These are phyloP conservation scores for Axinella damicornis DNA, from an alignment of 37 sponge, comb jelly and placozoan genomes.

Conservation along the genomic window DNA sequence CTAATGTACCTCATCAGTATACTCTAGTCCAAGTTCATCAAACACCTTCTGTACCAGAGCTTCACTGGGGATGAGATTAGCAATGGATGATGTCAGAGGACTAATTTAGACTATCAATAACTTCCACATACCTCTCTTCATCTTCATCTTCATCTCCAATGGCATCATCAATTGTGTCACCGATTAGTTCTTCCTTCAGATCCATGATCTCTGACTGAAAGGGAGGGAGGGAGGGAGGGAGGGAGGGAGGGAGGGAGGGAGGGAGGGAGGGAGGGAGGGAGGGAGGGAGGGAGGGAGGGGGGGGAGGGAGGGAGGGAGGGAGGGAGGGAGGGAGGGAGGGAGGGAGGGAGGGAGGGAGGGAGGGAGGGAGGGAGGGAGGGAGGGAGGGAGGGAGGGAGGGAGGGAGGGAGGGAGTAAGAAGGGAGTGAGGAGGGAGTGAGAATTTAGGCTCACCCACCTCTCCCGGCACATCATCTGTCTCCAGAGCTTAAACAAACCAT, in stretches of 20 bases:
- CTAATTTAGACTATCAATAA: too few species aligned
- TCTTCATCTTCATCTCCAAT: slow-evolving; percentile 83
- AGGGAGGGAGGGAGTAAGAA: background rate
- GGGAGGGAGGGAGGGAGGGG: background rate
- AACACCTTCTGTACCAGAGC: too few species aligned
- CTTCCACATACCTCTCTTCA: slow-evolving; percentile 43
- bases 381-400: background rate
- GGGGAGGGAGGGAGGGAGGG: background rate
- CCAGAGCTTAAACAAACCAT: too few species aligned
- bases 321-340: background rate
- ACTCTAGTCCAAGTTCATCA: too few species aligned
- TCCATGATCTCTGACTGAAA: slow-evolving; percentile 89
- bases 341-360: background rate
- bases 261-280: background rate
- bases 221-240: background rate
- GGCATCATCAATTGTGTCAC: slow-evolving; percentile 79
- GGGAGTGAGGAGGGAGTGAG: too few species aligned
- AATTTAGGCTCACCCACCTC: too few species aligned
- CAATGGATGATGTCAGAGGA: too few species aligned
- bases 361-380: background rate
- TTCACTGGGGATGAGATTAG: too few species aligned
- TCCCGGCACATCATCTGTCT: too few species aligned
- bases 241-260: background rate
- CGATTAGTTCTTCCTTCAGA: slow-evolving; percentile 92
- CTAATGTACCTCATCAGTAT: too few species aligned